phyloP scores from a whole-genome alignment of 2,113 vertebrate genomes.

The Cololabis saira region DNA sequence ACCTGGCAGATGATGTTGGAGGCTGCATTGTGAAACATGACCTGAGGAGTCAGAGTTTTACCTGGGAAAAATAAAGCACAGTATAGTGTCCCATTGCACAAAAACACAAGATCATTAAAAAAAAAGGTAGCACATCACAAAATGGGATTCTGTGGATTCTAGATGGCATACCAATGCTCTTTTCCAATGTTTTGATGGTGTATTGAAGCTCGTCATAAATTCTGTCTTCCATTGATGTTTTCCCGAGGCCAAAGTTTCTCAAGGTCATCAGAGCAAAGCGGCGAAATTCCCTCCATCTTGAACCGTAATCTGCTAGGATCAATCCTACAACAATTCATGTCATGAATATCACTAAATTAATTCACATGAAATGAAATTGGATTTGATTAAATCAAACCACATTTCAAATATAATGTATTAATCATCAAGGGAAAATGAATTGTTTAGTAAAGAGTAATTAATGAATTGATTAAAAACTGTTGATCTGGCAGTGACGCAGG shows the following conservation, averaged over 20 bases:
- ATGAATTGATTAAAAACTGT: too few species aligned
- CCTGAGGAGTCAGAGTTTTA: conserved; percentile 48
- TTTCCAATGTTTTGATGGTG: conserved; percentile 39
- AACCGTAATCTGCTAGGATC: conserved; percentile 66
- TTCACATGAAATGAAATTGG: too few species aligned
- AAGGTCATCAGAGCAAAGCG: conserved; percentile 82
- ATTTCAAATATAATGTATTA: too few species aligned
- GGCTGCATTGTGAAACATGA: conserved; percentile 75
- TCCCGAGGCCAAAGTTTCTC: conserved; percentile 87
- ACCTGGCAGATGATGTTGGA: too few species aligned
- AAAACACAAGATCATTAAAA: neutral
- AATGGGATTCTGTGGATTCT: neutral
- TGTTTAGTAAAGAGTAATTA: too few species aligned
- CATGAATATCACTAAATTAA: too few species aligned
- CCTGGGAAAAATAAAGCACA: conserved; percentile 47
- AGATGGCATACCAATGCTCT: conserved; percentile 56
- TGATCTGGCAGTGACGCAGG: too few species aligned
- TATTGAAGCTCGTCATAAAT: too few species aligned
- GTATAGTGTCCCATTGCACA: neutral
- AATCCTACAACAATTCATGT: neutral
- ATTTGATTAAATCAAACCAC: too few species aligned
- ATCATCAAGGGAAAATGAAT: too few species aligned
- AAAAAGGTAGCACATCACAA: neutral
- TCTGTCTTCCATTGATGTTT: conserved; percentile 83
- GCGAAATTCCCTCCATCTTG: conserved; percentile 80